A percentile compares a stretch with the other conserved stretches of the same genome.
Evolutionary conservation across 2,797 vertebrate genomes (phyloP).

Genomic region (Acanthornis magna): DNA sequence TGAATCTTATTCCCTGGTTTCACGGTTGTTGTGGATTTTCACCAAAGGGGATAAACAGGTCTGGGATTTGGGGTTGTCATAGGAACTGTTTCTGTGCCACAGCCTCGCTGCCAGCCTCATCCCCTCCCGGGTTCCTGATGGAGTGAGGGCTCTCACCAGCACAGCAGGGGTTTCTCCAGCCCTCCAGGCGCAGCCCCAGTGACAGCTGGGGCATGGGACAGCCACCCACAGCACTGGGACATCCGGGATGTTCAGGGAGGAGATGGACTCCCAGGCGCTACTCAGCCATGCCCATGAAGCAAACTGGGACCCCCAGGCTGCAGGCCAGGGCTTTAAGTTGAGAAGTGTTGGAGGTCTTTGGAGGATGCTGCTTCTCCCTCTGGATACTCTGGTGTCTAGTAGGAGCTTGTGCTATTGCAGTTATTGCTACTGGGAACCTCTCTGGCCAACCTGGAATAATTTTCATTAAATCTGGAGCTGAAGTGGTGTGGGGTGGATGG

Average conservation of each 20-base stretch:
- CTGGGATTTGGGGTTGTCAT: slow-evolving; percentile 75
- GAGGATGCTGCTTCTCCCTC: neutral
- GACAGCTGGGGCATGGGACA: rapidly evolving
- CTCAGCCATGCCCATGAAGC: rapidly evolving
- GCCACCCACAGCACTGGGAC: rapidly evolving
- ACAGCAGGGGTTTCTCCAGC: neutral
- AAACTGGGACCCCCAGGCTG: neutral
- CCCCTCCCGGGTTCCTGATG: neutral
- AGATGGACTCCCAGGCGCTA: neutral
- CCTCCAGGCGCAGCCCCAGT: neutral
- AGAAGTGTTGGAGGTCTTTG: neutral
- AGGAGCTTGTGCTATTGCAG: neutral
- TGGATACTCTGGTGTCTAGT: neutral
- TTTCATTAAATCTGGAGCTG: neutral
- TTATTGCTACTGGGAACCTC: neutral
- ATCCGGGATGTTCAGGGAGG: rapidly evolving
- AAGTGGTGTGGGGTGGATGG: neutral
- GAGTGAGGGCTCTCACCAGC: neutral
- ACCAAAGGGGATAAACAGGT: slow-evolving; percentile 58
- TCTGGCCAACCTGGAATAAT: neutral
- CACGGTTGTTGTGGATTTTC: slow-evolving; percentile 64
- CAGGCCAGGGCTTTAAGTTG: neutral
- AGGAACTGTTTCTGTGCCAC: slow-evolving; percentile 62
- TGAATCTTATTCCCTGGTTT: neutral
- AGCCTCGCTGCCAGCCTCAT: neutral